phyloP scores from a whole-genome alignment of 2,888 invertebrate species.

The Polyommatus icarus region DNA sequence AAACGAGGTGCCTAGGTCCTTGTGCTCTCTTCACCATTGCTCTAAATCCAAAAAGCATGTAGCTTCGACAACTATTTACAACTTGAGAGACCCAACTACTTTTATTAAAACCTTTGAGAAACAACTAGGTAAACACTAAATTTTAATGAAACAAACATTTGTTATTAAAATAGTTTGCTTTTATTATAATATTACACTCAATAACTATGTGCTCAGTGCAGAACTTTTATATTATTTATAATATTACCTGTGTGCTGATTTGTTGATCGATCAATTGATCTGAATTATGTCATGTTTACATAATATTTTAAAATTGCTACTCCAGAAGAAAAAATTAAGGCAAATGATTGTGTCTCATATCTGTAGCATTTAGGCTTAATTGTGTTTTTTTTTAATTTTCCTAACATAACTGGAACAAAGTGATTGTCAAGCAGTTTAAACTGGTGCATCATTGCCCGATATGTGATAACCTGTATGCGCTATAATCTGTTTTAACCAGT shows the following conservation, averaged over 20 bases:
- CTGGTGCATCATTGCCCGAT: slow-evolving; percentile 2
- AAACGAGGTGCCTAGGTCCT: no score
- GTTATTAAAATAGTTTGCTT: no score
- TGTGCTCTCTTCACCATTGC: background rate
- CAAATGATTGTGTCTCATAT: background rate
- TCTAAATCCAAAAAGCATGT: background rate
- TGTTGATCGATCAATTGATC: background rate
- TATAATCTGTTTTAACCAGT: background rate
- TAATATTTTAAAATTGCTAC: background rate
- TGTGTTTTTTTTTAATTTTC: background rate
- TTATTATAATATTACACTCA: no score
- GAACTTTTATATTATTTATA: no score
- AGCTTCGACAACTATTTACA: background rate
- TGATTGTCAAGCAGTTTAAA: slow-evolving; percentile 11
- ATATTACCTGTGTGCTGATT: background rate
- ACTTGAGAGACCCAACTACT: background rate
- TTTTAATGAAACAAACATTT: no score
- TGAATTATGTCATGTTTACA: background rate
- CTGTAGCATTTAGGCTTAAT: background rate
- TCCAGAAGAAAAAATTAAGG: background rate
- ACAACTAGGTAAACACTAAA: no score
- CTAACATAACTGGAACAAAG: background rate
- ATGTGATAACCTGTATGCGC: slow-evolving; percentile 21
- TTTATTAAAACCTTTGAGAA: background rate
- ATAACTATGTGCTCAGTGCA: no score